phyloP scores from a whole-genome alignment of 2,888 invertebrate genomes.

The Limenitis camilla region DNA sequence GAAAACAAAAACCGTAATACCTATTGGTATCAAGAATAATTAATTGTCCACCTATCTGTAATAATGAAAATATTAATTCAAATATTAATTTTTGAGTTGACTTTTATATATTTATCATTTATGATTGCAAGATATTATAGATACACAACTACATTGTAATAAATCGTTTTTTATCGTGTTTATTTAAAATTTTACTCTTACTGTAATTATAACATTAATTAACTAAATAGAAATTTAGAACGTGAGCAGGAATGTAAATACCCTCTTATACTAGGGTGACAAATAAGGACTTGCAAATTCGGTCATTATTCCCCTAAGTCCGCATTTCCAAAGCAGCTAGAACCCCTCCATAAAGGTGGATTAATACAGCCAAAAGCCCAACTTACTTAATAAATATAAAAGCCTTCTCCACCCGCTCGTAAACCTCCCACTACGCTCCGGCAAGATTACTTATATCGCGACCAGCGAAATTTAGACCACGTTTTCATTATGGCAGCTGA shows the following conservation, averaged over 20 bases:
- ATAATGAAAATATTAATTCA: no score
- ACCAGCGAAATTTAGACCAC: slow-evolving; percentile 45
- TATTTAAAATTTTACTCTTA: not conserved
- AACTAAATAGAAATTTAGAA: slow-evolving; percentile 3
- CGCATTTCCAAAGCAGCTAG: slow-evolving; percentile 43
- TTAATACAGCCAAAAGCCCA: slow-evolving; percentile 73
- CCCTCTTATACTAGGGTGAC: slow-evolving; percentile 8
- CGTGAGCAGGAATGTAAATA: slow-evolving; percentile 12
- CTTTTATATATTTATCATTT: no score
- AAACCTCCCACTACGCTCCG: slow-evolving; percentile 68
- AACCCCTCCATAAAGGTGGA: slow-evolving; percentile 70
- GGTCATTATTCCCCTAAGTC: slow-evolving; percentile 21
- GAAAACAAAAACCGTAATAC: no score
- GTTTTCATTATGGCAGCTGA: slow-evolving; percentile 50
- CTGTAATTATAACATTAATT: slow-evolving; percentile 1
- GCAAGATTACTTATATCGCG: slow-evolving; percentile 68
- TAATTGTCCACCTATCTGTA: no score
- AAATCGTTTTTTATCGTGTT: no score
- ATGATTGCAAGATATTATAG: no score
- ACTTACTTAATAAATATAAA: slow-evolving; percentile 77
- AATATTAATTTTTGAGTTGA: no score
- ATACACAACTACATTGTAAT: no score
- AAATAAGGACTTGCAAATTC: slow-evolving; percentile 19
- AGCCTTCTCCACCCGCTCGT: slow-evolving; percentile 70
- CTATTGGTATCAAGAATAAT: no score